Conservation (phyloP, 1,140 invertebrate genomes). For the Trichoplusia ni region DNA sequence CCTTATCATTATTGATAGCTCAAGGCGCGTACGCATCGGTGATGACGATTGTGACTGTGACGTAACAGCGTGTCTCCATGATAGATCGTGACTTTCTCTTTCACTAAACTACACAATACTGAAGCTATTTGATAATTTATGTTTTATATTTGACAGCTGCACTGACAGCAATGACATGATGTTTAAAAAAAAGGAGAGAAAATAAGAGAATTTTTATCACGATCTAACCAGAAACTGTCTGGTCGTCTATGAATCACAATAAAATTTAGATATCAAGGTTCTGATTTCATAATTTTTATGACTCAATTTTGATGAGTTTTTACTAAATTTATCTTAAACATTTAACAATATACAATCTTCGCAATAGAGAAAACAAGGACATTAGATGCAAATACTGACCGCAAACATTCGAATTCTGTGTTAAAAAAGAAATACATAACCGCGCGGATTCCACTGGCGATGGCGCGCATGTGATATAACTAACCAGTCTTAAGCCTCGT, state of each 20-base stretch:
- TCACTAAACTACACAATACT: neutral
- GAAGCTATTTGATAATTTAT: no score
- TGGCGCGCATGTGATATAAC: constrained; percentile 6
- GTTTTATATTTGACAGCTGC: no score
- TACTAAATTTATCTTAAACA: no score
- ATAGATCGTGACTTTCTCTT: constrained; percentile 14
- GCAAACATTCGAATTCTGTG: neutral
- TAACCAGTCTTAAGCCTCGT: neutral
- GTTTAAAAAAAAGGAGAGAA: no score
- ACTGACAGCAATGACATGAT: no score
- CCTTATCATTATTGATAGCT: neutral
- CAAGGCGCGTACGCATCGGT: constrained; percentile 29
- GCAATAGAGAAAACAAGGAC: neutral
- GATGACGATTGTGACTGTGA: constrained; percentile 29
- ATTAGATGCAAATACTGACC: neutral
- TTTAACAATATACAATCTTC: no score
- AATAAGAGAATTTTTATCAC: no score
- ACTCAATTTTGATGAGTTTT: no score
- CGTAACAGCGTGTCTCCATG: constrained; percentile 11
- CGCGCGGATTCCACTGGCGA: neutral
- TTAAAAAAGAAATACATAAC: constrained; percentile 12
- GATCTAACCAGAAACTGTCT: no score
- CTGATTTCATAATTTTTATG: no score
- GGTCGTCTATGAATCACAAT: no score
- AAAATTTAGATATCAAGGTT: no score